A percentile compares a stretch with the other conserved stretches of the same genome.
Evolutionary conservation across 2,888 invertebrate species (phyloP).

Genomic region (Philonicus albiceps): DNA sequence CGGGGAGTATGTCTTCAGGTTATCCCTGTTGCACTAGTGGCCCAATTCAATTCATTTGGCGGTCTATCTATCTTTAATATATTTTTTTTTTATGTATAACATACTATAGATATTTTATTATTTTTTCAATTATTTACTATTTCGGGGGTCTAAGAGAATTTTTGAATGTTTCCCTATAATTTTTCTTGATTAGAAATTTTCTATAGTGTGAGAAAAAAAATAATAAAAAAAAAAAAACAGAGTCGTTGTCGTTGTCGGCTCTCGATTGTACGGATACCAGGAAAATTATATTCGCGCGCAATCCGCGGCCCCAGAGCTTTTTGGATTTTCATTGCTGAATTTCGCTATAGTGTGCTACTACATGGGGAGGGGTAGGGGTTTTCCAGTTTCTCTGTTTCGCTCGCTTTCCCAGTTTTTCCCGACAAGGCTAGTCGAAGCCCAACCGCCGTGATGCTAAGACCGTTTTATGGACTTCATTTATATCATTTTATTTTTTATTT

Average conservation of each 20-base stretch:
- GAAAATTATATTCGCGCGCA: constrained; percentile 34
- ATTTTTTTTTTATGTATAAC: constrained; percentile 14
- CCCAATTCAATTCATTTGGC: constrained; percentile 4
- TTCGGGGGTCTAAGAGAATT: not conserved
- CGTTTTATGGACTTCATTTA: constrained; percentile 19
- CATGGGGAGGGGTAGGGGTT: constrained; percentile 26
- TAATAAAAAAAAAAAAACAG: too few species aligned
- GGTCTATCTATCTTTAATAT: constrained; percentile 12
- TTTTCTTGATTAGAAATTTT: not conserved
- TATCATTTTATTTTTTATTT: constrained; percentile 35
- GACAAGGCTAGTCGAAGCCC: constrained; percentile 39
- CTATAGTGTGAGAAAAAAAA: not conserved
- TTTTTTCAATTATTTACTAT: not conserved
- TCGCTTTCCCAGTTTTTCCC: constrained; percentile 22
- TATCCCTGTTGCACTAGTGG: constrained; percentile 40
- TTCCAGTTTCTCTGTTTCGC: constrained; percentile 28
- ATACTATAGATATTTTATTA: not conserved
- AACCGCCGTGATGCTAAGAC: constrained; percentile 40
- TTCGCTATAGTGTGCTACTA: constrained; percentile 24
- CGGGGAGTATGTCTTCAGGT: constrained; percentile 23
- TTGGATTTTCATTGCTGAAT: constrained; percentile 33
- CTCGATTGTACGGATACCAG: not conserved
- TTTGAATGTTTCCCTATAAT: not conserved
- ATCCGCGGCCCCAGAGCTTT: constrained; percentile 16
- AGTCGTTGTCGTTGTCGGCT: not conserved